phyloP scores from a whole-genome alignment of 2,888 invertebrate species.

The Mactromeris polynyma region DNA sequence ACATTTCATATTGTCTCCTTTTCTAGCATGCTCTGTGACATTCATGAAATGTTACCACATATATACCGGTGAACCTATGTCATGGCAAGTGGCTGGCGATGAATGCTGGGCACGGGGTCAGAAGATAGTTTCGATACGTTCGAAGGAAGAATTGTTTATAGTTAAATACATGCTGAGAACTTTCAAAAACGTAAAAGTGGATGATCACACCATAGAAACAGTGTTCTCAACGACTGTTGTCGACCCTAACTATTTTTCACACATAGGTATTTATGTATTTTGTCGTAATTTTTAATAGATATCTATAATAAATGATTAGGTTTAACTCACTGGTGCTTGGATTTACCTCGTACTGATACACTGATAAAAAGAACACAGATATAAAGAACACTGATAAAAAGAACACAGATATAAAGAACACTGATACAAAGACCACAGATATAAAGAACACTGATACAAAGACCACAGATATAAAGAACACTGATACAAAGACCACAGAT shows the following conservation, averaged over 20 bases:
- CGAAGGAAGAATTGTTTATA: background rate
- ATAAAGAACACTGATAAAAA: no score
- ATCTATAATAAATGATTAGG: no score
- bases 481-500: no score
- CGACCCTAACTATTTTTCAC: slow-evolving; percentile 6
- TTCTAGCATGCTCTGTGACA: slow-evolving; percentile 6
- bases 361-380: no score
- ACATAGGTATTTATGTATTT: background rate
- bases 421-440: no score
- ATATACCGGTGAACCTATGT: background rate
- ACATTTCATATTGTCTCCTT: background rate
- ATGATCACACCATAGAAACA: background rate
- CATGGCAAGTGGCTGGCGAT: background rate
- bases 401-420: no score
- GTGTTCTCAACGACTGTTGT: background rate
- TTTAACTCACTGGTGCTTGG: no score
- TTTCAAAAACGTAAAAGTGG: background rate
- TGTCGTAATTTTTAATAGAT: background rate
- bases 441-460: no score
- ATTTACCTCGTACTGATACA: no score
- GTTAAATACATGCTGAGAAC: slow-evolving; percentile 27
- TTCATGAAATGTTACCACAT: slow-evolving; percentile 23
- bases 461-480: no score
- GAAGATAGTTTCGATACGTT: slow-evolving; percentile 14
- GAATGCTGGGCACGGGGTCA: slow-evolving; percentile 27